phyloP scores from a whole-genome alignment of 2,797 vertebrate species.

The Pteropus rufus region DNA sequence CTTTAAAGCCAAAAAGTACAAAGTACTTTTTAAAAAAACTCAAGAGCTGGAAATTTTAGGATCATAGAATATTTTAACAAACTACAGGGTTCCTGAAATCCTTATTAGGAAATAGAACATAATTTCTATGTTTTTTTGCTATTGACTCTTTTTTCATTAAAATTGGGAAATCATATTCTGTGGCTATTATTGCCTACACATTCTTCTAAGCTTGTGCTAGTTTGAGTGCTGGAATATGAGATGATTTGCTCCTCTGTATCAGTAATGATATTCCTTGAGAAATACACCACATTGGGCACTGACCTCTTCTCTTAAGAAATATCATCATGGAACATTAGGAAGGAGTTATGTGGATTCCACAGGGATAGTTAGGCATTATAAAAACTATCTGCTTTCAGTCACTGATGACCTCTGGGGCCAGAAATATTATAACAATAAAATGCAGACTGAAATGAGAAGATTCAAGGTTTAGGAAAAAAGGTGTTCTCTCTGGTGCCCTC shows the following conservation, averaged over 20 bases:
- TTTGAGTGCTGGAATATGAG: background rate
- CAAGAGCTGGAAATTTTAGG: background rate
- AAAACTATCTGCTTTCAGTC: background rate
- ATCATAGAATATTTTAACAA: background rate
- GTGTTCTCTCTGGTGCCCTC: background rate
- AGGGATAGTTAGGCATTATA: background rate
- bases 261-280: background rate
- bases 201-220: background rate
- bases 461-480: background rate
- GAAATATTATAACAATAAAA: slow-evolving; percentile 7
- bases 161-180: background rate
- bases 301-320: background rate
- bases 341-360: background rate
- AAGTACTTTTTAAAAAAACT: background rate
- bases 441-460: background rate
- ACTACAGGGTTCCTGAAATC: background rate
- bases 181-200: background rate
- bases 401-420: background rate
- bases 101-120: background rate
- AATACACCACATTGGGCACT: background rate
- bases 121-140: background rate
- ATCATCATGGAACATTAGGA: background rate
- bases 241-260: background rate
- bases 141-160: background rate
- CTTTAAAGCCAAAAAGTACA: slow-evolving; percentile 9